phyloP scores from a whole-genome alignment of 2,888 invertebrate genomes.

The Cecidostiba fungosa region DNA sequence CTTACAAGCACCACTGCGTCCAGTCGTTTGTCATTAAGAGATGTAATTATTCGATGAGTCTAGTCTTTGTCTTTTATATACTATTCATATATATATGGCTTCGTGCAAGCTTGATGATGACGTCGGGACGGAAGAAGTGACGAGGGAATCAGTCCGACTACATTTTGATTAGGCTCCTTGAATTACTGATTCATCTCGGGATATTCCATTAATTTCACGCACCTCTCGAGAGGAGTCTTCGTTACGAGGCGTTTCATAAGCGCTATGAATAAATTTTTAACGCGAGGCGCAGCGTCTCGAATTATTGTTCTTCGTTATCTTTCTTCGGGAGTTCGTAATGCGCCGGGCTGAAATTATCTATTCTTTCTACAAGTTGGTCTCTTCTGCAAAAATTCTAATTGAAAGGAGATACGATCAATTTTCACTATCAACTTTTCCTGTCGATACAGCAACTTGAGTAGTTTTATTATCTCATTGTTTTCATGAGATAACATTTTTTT shows the following conservation, averaged over 20 bases:
- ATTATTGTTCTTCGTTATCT: constrained; percentile 47
- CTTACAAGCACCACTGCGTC: background rate
- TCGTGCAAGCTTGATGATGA: too few species aligned
- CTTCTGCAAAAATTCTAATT: constrained; percentile 26
- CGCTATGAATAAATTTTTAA: constrained; percentile 48
- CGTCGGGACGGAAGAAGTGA: too few species aligned
- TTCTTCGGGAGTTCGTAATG: constrained; percentile 41
- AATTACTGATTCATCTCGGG: too few species aligned
- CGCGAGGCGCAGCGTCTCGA: constrained; percentile 4
- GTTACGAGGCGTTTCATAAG: background rate
- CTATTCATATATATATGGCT: too few species aligned
- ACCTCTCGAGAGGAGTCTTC: background rate
- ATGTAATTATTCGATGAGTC: too few species aligned
- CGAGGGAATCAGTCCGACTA: background rate
- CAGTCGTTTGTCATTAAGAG: background rate
- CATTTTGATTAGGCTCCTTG: background rate
- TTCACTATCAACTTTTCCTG: too few species aligned
- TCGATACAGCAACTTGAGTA: too few species aligned
- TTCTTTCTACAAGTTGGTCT: constrained; percentile 42
- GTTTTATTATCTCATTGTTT: too few species aligned
- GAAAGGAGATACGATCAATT: constrained; percentile 3
- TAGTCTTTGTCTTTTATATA: too few species aligned
- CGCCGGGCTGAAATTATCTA: constrained; percentile 49
- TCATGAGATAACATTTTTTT: too few species aligned
- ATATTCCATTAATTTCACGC: background rate